Evolutionary conservation across 2,113 vertebrate species (phyloP).

Genomic region (Eublepharis macularius): DNA sequence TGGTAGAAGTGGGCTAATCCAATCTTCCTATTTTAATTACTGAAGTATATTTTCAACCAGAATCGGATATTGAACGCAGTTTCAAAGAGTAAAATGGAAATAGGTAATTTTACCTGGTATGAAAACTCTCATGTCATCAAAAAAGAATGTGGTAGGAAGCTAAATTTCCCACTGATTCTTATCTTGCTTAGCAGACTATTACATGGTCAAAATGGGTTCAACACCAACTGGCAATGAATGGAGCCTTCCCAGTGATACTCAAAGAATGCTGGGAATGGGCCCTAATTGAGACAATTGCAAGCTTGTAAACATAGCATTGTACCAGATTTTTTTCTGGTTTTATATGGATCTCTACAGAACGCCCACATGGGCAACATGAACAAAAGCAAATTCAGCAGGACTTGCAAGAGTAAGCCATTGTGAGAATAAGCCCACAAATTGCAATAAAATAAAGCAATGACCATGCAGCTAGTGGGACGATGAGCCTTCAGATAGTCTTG

Average conservation of each 20-base stretch:
- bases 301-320: not conserved
- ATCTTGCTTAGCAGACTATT: not conserved
- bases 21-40: constrained; percentile 58
- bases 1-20: constrained; percentile 37
- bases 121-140: not conserved
- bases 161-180: not conserved
- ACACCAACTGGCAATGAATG: not conserved
- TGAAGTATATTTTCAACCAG: constrained; percentile 61
- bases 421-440: not conserved
- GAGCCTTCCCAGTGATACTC: not conserved
- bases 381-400: not conserved
- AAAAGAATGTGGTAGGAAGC: not conserved
- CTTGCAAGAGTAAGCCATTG: not conserved
- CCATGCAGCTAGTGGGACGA: not conserved
- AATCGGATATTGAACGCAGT: constrained; percentile 11
- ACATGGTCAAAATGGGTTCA: not conserved
- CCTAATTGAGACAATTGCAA: not conserved
- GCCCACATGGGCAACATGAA: not conserved
- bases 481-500: not conserved
- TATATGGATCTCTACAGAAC: not conserved
- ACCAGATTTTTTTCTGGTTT: not conserved
- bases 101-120: not conserved
- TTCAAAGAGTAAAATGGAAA: not conserved
- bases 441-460: not conserved
- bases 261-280: not conserved